phyloP scores from a whole-genome alignment of 92 coral and sea anemone species.

The Zoanthus gigantus region DNA sequence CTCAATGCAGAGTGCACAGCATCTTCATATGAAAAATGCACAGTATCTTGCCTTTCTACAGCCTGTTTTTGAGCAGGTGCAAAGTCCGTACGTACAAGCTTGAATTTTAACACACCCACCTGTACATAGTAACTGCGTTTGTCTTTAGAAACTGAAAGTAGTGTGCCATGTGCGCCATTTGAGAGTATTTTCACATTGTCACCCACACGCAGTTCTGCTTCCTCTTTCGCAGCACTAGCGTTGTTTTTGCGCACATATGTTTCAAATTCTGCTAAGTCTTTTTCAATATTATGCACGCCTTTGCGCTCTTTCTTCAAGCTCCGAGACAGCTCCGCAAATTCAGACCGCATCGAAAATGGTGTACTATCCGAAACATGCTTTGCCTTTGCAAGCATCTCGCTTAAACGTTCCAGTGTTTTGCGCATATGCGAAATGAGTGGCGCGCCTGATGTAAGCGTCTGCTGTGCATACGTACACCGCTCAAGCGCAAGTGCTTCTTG shows the following conservation, averaged over 20 bases:
- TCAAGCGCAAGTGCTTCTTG: not conserved
- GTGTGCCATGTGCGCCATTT: not conserved
- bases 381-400: not conserved
- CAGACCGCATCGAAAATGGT: not conserved
- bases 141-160: not conserved
- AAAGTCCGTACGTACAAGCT: not conserved
- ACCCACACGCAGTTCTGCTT: not conserved
- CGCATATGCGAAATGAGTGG: not conserved
- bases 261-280: not conserved
- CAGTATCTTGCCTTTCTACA: not conserved
- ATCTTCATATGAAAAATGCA: not conserved
- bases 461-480: not conserved
- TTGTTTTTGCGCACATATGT: not conserved
- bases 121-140: not conserved
- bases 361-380: not conserved
- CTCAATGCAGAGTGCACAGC: not conserved
- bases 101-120: not conserved
- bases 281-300: not conserved
- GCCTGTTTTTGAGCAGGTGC: not conserved
- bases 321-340: not conserved
- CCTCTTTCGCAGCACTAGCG: not conserved
- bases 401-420: not conserved
- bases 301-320: not conserved
- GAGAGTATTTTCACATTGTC: not conserved
- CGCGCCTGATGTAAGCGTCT: not conserved